Base-by-base conservation (phyloP, 2,113 vertebrate genomes). In the Lepisosteus oculatus region DNA sequence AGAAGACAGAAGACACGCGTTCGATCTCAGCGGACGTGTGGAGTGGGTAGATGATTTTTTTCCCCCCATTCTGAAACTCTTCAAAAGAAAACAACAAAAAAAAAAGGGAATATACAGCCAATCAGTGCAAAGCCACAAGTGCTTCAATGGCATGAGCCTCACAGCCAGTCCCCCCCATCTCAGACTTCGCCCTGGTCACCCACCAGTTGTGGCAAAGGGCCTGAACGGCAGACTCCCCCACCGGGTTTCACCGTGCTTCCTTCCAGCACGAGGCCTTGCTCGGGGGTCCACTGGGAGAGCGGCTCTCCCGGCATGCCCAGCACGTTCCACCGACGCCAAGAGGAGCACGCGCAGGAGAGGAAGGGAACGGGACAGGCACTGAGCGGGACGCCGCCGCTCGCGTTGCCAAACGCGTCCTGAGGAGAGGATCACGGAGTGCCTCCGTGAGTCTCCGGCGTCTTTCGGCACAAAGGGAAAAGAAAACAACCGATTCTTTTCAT, bases 371-470 rank as follows among this genome's bases (percentile, higher is more conserved):
- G 13, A 3, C 8, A 41, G 12, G 43, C 9, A 45, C 1, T 29
- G 29, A 29, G 29, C 29, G 29, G 29, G 29, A 2, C 4, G 44
- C 8, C 12, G 43, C 15, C n/a, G 42, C 14, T 44, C 59, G 67
- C n/a, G 42, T 66, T 15, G 15, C 44, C 65, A 45, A 45, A 78
- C 78, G 78, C 71, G 78, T 74, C 71, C 62, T 74, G 77, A 76
- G 81, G 78, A 70, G 76, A 77, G 79, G 76, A 82, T 83, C 84
- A 66, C n/a, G 61, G 78, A 78, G 81, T 82, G 77, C 78, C 69
- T 71, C 78, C 51, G 69, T 74, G 77, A 66, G 71, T 70, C 43
- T 69, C 74, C 76, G 69, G 55, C 69, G 75, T 75, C 75, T 77
- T 70, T 73, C 74, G 73, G 66, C 69, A 72, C 59, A 69, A 69